phyloP scores from a whole-genome alignment of 2,113 vertebrate species.

The Prinia subflava region DNA sequence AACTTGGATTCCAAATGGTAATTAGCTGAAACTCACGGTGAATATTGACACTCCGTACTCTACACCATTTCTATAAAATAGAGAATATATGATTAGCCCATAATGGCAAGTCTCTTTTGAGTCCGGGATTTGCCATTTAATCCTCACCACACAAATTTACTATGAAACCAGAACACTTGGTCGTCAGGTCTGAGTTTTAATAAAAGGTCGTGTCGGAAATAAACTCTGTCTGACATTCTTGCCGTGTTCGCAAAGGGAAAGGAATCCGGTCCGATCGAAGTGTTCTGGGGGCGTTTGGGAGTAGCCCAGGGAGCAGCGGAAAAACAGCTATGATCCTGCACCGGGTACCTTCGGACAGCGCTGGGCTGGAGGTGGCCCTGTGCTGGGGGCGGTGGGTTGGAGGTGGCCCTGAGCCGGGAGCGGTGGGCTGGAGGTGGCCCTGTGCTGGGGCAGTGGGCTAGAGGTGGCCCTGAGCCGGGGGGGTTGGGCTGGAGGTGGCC shows the following conservation, averaged over 20 bases:
- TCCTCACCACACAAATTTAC: neutral
- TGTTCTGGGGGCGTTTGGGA: accelerated
- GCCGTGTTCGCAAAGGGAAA: neutral
- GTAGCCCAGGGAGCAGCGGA: neutral
- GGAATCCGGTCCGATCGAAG: no score
- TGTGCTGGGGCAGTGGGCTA: accelerated
- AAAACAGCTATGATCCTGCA: neutral
- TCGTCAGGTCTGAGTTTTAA: neutral
- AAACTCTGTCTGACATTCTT: neutral
- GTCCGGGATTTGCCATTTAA: neutral
- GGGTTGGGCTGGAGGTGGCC: no score
- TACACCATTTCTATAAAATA: neutral
- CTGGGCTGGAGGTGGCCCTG: neutral
- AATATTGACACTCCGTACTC: neutral
- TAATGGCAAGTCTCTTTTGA: neutral
- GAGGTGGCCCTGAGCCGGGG: no score
- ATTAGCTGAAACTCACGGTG: conserved; percentile 10
- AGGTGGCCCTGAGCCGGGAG: accelerated
- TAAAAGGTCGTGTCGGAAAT: neutral
- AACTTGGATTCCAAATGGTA: conserved; percentile 21
- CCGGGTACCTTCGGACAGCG: neutral
- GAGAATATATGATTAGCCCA: neutral
- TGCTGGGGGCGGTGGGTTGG: accelerated
- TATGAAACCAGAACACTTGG: neutral
- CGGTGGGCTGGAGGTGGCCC: neutral